Evolutionary conservation across 1,140 invertebrate genomes (phyloP), one percentile per base, ranked within the genome.

Genomic region (Limonius californicus): DNA sequence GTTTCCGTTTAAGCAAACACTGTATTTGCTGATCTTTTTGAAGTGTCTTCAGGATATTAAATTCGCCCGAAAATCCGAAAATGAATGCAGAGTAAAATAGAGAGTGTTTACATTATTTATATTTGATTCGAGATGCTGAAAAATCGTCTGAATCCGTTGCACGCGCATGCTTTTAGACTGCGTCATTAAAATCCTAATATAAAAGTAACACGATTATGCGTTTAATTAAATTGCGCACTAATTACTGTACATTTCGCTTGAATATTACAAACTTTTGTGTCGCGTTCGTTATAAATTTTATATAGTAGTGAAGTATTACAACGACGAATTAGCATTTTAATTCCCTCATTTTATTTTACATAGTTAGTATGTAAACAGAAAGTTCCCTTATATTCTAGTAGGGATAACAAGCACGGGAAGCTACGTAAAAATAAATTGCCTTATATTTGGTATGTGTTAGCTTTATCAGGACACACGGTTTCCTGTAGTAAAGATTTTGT

Each of bases 311-410:
- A 45, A 18, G 42, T 27, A 27, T 27, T 27, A 27, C 23, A 27
- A 9, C 9, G 6, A 11, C 7, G 16, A 50, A 50, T 50, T 50
- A 50, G 45, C 45, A 50, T 50, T 50, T 50, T 50, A 50, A 50
- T 50, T 19, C 16, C 45, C 45, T 50, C 9, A 50, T 50, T 50
- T 50, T 8, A 19, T 50, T 50, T 19, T 50, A 18, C 45, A 11
- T 14, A 16, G 2, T 18, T 19, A 50, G 45, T 50, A 18, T 50
- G 45, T 50, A 50, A 50, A 50, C 45, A 50, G 7, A n/a, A n/a
- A n/a, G n/a, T n/a, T n/a, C n/a, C n/a, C n/a, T n/a, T n/a, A n/a
- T n/a, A n/a, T n/a, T n/a, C n/a, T n/a, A n/a, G n/a, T n/a, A n/a
- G n/a, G n/a, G n/a, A n/a, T n/a, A n/a, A n/a, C n/a, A n/a, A n/a